Percentiles rank a stretch among this genome's conserved stretches.
These are phyloP conservation scores for Dasyornis broadbenti DNA, from an alignment of 2,113 vertebrate species.

Conservation along the genomic window DNA sequence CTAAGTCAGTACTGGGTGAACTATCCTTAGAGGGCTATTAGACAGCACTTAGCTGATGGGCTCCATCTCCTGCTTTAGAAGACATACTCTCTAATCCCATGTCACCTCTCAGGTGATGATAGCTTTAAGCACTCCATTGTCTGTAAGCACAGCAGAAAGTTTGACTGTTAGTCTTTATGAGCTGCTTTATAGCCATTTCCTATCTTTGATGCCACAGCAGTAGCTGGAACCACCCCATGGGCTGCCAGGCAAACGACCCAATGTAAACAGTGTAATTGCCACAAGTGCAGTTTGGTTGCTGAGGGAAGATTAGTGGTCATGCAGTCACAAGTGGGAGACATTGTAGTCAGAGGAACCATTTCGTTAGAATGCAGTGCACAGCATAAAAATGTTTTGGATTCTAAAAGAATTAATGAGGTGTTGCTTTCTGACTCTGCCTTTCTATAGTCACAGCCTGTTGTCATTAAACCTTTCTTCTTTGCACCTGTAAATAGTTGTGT, in stretches of 20 bases:
- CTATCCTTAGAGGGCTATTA: background rate
- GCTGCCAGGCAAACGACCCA: background rate
- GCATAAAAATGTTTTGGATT: background rate
- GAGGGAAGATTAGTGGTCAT: constrained; percentile 17
- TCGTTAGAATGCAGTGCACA: background rate
- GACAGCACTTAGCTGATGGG: background rate
- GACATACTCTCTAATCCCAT: background rate
- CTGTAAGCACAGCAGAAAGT: background rate
- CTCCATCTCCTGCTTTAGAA: background rate
- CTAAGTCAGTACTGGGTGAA: background rate
- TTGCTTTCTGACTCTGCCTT: constrained; percentile 17
- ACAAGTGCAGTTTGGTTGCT: background rate
- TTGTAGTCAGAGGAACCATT: background rate
- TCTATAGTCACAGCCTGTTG: background rate
- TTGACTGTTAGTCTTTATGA: background rate
- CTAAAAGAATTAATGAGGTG: background rate
- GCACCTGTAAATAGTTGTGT: background rate
- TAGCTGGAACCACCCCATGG: background rate
- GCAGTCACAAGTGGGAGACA: background rate
- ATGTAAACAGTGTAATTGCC: background rate
- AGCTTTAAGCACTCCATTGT: background rate
- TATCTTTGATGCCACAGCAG: background rate
- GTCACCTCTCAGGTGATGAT: background rate
- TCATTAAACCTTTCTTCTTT: constrained; percentile 10
- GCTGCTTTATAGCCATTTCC: background rate